Evolutionary conservation across 2,797 vertebrate genomes (phyloP).

Genomic region (Pipistrellus pipistrellus): DNA sequence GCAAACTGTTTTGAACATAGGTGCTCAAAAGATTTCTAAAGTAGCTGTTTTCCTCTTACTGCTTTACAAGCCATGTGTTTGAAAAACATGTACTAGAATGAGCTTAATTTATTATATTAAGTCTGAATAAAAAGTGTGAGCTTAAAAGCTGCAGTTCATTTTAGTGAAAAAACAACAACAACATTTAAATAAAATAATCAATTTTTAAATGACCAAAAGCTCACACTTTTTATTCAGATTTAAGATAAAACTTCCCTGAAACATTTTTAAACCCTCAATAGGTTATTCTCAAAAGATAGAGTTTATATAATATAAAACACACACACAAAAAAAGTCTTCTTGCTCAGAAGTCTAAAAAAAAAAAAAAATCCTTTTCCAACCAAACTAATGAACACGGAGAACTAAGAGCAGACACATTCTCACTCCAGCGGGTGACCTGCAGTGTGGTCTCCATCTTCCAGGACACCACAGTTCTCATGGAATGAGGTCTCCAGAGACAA

Average conservation of each 20-base stretch:
- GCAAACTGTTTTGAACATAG: constrained; percentile 26
- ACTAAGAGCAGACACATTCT: constrained; percentile 1
- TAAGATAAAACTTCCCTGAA: background rate
- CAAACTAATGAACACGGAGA: constrained; percentile 16
- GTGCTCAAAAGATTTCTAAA: background rate
- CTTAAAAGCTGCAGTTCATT: constrained; percentile 6
- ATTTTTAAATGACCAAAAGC: constrained; percentile 37
- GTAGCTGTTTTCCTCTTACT: background rate
- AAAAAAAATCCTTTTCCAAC: constrained; percentile 18
- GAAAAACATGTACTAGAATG: constrained; percentile 42
- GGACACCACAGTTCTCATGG: constrained; percentile 23
- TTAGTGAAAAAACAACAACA: background rate
- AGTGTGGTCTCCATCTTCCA: constrained; percentile 25
- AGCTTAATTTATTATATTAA: constrained; percentile 26
- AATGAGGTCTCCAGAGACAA: background rate
- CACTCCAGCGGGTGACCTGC: background rate
- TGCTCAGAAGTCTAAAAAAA: constrained; percentile 22
- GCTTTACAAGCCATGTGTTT: background rate
- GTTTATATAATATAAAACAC: background rate
- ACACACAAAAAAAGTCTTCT: background rate
- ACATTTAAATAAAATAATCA: constrained; percentile 18
- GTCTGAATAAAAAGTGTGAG: constrained; percentile 51
- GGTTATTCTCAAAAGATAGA: constrained; percentile 6
- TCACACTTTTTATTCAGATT: background rate
- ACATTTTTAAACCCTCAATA: constrained; percentile 11